Conservation (phyloP, 2,797 vertebrate species). For the Myotis daubentonii region DNA sequence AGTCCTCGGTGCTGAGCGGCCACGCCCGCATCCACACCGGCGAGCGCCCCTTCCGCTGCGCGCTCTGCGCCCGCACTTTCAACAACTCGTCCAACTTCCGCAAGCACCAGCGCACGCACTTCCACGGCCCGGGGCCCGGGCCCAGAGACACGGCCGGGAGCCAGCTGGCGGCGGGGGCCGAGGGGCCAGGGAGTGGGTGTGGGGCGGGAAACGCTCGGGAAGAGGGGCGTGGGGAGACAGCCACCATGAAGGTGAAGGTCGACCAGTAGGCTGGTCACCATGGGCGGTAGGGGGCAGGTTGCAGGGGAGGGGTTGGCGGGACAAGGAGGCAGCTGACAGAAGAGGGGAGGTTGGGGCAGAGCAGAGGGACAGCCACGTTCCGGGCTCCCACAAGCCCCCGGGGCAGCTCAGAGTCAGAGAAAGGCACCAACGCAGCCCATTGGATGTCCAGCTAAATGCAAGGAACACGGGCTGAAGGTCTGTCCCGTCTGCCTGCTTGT, state of each 20-base stretch:
- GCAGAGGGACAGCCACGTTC: background rate
- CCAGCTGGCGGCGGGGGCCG: background rate
- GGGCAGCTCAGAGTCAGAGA: background rate
- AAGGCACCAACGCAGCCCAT: background rate
- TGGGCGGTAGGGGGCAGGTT: too few species aligned
- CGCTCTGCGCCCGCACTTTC: constrained; percentile 74
- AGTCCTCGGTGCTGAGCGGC: constrained; percentile 81
- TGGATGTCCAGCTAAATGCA: background rate
- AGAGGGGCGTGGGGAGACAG: background rate
- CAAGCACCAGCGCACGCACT: constrained; percentile 80
- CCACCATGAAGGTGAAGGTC: background rate
- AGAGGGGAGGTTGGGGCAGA: background rate
- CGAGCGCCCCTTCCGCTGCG: constrained; percentile 77
- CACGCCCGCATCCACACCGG: constrained; percentile 81
- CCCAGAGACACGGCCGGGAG: background rate
- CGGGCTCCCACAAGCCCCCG: background rate
- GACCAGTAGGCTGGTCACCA: constrained; percentile 22
- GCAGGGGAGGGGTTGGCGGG: background rate
- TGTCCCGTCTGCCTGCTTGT: accelerated
- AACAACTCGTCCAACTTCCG: constrained; percentile 79
- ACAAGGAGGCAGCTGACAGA: background rate
- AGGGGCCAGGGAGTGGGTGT: background rate
- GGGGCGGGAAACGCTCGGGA: background rate
- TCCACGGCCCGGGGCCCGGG: constrained; percentile 55
- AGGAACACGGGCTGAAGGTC: background rate